Conservation (phyloP, 2,113 vertebrate genomes). For the Chloropsis hardwickii region DNA sequence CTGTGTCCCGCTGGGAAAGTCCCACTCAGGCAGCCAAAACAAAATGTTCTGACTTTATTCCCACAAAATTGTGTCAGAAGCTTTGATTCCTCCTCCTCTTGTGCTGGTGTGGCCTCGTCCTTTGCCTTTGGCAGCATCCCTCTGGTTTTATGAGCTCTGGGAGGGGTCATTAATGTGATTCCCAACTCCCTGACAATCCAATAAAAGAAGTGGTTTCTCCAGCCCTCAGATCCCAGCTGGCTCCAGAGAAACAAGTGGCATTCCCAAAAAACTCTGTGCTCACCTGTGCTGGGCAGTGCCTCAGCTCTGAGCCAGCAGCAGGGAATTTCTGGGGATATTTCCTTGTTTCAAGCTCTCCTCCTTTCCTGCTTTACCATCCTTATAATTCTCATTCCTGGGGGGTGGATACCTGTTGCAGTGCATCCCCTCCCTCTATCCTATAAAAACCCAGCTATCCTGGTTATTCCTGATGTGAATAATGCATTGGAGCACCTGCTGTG, state of each 20-base stretch:
- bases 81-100: constrained; percentile 3
- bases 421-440: neutral
- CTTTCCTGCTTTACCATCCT: neutral
- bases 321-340: neutral
- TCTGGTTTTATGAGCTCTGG: constrained; percentile 20
- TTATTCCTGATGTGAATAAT: neutral
- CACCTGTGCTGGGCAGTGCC: neutral
- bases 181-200: neutral
- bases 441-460: neutral
- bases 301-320: neutral
- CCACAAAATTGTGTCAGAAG: neutral
- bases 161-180: neutral
- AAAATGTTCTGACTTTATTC: constrained; percentile 58
- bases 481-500: neutral
- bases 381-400: neutral
- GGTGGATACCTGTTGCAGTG: too few species aligned
- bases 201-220: neutral
- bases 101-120: neutral
- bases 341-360: neutral
- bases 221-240: neutral
- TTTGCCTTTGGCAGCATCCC: constrained; percentile 29
- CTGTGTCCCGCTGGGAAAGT: neutral
- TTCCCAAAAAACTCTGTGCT: neutral
- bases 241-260: neutral
- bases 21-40: constrained; percentile 5